Percentiles rank a stretch among this genome's conserved stretches.
Evolutionary conservation across 2,888 invertebrate species (phyloP).

Genomic region (Oxycera nigricornis): DNA sequence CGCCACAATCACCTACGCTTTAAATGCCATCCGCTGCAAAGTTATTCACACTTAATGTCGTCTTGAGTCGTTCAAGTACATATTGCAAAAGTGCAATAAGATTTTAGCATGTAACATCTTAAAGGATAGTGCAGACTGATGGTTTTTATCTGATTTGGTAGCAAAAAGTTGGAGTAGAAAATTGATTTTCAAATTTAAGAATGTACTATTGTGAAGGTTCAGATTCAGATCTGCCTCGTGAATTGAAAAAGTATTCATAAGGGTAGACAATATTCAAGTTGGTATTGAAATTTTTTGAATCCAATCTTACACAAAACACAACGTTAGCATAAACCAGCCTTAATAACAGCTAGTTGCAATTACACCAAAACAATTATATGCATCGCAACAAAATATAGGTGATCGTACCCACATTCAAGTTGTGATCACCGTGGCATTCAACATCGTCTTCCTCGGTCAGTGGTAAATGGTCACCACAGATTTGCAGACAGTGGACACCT

Average conservation of each 20-base stretch:
- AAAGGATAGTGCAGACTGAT: no score
- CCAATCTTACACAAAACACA: not conserved
- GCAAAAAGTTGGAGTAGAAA: no score
- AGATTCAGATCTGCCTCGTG: no score
- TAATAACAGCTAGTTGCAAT: not conserved
- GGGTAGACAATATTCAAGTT: not conserved
- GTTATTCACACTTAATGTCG: not conserved
- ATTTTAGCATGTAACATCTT: not conserved
- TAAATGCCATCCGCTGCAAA: not conserved
- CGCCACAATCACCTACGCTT: not conserved
- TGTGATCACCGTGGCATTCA: not conserved
- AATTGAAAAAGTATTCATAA: no score
- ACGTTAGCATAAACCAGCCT: not conserved
- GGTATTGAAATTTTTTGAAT: not conserved
- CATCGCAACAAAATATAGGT: not conserved
- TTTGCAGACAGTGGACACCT: not conserved
- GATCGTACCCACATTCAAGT: not conserved
- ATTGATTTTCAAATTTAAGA: no score
- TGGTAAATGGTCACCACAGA: not conserved
- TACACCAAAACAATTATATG: not conserved
- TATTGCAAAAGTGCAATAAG: not conserved
- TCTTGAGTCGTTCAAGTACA: not conserved
- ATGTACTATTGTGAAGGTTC: no score
- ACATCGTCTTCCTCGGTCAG: not conserved
- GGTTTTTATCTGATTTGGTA: no score